Base-by-base conservation (phyloP, 2,888 invertebrate species). In the Temnothorax unifasciatus region DNA sequence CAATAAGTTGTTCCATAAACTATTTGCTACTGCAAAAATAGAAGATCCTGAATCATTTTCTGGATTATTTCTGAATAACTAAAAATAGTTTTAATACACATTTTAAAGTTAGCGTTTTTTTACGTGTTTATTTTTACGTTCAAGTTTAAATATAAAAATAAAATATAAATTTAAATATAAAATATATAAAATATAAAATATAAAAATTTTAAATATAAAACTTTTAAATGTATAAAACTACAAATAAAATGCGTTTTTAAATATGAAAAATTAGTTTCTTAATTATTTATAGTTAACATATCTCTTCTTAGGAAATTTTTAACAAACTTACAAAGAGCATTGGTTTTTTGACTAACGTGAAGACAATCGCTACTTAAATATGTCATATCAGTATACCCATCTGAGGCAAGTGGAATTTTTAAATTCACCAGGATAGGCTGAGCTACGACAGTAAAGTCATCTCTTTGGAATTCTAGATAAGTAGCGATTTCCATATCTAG, bases 291-390 rank as follows among this genome's bases (percentile, higher is more conserved):
- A 29, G 8, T 5, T 50, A 50, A 18, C 15, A 2, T 29, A 57
- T 41, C 41, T 57, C 34, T 34, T 50, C 0, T 41, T 57, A 41
- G 8, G 6, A 15, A 29, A 47, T 18, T 21, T 9, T 41, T 25
- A 64, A 1, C 34, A 18, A 64, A 90, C 93, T 95, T 94, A 96
- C 96, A 95, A 93, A 94, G 92, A 2, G 96, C 96, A 85, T 96
- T 96, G 21, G 95, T 95, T 89, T 96, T 96, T 91, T 97, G 96
- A 87, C 96, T 96, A 8, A 96, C 93, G 92, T 97, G 97, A 89
- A 97, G 97, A 92, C 97, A 97, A 92, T 97, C 97, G 52, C 94
- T 93, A 0, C 96, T 96, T 69, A 96, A 92, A 92, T 95, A 96
- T 0, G 95, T 93, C 57, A 95, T 94, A 93, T 97, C 96, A 0